Conservation (phyloP, 1,140 invertebrate genomes). For the Papilio machaon region DNA sequence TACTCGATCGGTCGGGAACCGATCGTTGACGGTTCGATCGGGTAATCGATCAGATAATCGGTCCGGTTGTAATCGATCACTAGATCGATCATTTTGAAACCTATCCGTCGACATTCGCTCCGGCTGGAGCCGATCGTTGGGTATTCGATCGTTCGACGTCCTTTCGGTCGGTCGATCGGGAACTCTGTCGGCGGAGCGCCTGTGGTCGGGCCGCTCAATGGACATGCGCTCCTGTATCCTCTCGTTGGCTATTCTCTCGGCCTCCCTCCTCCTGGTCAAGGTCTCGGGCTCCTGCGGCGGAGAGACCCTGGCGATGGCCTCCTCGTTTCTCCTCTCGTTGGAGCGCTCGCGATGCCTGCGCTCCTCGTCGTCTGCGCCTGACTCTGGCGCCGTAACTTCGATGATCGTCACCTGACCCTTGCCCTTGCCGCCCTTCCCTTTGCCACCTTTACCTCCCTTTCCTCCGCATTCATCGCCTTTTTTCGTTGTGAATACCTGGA, state of each 20-base stretch:
- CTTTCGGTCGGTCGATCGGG: constrained; percentile 50
- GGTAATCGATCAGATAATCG: constrained; percentile 44
- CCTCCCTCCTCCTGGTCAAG: constrained; percentile 58
- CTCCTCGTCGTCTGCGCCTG: constrained; percentile 60
- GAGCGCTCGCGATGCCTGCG: constrained; percentile 58
- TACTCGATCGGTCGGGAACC: constrained; percentile 44
- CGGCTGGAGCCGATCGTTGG: constrained; percentile 40
- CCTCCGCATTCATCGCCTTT: constrained; percentile 84
- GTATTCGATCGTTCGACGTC: constrained; percentile 57
- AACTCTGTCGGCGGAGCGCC: constrained; percentile 50
- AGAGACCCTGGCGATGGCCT: constrained; percentile 69
- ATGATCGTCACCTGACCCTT: constrained; percentile 84
- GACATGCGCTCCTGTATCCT: constrained; percentile 60
- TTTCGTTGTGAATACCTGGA: constrained; percentile 73
- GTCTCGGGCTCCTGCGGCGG: constrained; percentile 64
- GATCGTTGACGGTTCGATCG: constrained; percentile 46
- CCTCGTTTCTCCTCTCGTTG: constrained; percentile 62
- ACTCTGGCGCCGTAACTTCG: constrained; percentile 65
- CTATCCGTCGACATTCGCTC: constrained; percentile 40
- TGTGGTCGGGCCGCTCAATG: constrained; percentile 58
- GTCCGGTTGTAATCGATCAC: constrained; percentile 43
- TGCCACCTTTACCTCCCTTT: constrained; percentile 84
- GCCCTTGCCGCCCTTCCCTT: constrained; percentile 85
- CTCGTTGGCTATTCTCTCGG: constrained; percentile 57
- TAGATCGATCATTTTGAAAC: constrained; percentile 44